These are phyloP conservation scores for Melopsittacus undulatus DNA, from an alignment of 2,797 vertebrate species.

Conservation along the genomic window DNA sequence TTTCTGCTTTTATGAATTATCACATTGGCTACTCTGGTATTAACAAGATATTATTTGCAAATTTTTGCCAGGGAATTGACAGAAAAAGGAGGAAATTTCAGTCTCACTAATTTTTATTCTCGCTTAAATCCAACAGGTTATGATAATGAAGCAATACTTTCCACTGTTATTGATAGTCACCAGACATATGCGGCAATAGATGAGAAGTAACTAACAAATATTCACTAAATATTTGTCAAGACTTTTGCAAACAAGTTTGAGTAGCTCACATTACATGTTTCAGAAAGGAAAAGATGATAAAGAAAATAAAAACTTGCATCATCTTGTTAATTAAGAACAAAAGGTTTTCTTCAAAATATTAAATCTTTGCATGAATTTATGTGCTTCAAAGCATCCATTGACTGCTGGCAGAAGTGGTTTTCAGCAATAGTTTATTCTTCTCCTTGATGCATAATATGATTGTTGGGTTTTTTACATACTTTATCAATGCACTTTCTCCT, in stretches of 20 bases:
- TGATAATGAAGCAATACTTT: not conserved
- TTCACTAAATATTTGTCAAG: not conserved
- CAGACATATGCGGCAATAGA: not conserved
- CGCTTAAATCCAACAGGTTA: not conserved
- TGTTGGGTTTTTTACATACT: not conserved
- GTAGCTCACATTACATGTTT: not conserved
- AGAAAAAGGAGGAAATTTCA: not conserved
- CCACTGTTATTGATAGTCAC: not conserved
- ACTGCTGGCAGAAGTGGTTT: not conserved
- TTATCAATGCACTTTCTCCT: not conserved
- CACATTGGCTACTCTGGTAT: not conserved
- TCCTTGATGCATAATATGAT: not conserved
- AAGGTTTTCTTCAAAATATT: not conserved
- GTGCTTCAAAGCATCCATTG: not conserved
- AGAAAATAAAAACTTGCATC: not conserved
- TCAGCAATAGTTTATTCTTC: not conserved
- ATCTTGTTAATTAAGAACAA: not conserved
- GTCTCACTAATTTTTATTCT: not conserved
- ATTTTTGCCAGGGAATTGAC: not conserved
- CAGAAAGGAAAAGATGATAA: not conserved
- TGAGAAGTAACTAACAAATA: not conserved
- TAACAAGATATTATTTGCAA: not conserved
- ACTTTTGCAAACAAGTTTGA: not conserved
- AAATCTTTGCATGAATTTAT: not conserved
- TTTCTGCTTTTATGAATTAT: not conserved